These are phyloP conservation scores for Poecilus cupreus DNA, from an alignment of 2,888 invertebrate species.

Conservation along the genomic window DNA sequence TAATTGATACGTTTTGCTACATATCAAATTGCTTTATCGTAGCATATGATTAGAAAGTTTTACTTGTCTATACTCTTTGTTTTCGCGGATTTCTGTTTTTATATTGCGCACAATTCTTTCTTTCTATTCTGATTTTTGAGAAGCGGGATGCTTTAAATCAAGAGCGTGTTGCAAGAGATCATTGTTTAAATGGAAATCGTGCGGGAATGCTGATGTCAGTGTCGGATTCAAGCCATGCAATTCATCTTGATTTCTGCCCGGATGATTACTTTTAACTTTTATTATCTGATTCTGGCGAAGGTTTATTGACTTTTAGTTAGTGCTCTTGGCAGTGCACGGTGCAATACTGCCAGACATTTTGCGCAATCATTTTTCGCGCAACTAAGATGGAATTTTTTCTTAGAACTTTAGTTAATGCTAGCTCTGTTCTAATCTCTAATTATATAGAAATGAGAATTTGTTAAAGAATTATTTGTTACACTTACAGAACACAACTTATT, in stretches of 20 bases:
- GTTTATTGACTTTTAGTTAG: conserved; percentile 28
- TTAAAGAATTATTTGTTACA: no score
- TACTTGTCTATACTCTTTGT: conserved; percentile 1
- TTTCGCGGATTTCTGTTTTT: conserved; percentile 32
- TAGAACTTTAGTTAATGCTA: no score
- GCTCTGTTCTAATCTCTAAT: no score
- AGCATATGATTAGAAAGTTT: conserved; percentile 33
- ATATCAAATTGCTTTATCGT: conserved; percentile 7
- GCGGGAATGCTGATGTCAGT: conserved; percentile 24
- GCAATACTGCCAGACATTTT: conserved; percentile 11
- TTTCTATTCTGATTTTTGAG: not conserved
- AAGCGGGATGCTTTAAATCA: conserved; percentile 22
- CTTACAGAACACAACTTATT: no score
- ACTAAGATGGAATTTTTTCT: not conserved
- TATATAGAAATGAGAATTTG: not conserved
- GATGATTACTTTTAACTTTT: conserved; percentile 34
- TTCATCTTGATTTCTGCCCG: conserved; percentile 36
- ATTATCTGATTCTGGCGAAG: conserved; percentile 45
- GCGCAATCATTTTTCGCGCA: not conserved
- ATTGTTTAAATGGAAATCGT: conserved; percentile 50
- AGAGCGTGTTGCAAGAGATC: conserved; percentile 42
- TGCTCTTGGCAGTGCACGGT: not conserved
- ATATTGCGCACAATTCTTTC: conserved; percentile 21
- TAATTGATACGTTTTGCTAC: conserved; percentile 20
- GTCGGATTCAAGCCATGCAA: conserved; percentile 10